These are phyloP conservation scores for Drosophila sechellia DNA, from an alignment of 1,140 invertebrate species.

Conservation along the genomic window DNA sequence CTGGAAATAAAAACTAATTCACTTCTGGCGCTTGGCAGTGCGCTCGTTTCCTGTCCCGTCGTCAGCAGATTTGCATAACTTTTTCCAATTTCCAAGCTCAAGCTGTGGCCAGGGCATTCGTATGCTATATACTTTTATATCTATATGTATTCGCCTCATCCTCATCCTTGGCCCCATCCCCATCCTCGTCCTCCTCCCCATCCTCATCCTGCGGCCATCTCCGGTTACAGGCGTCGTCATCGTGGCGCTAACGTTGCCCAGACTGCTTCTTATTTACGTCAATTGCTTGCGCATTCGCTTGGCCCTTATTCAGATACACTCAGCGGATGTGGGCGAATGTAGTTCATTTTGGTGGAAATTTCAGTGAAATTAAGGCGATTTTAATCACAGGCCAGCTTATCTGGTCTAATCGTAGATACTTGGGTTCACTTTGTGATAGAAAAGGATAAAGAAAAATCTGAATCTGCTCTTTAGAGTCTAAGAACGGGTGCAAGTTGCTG, in stretches of 20 bases:
- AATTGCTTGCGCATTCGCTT: constrained; percentile 74
- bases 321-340: neutral
- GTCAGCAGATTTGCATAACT: constrained; percentile 78
- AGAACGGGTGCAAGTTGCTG: too few species aligned
- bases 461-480: too few species aligned
- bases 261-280: constrained; percentile 75
- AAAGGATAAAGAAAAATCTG: too few species aligned
- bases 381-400: neutral
- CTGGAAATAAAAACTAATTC: constrained; percentile 73
- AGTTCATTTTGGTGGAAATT: neutral
- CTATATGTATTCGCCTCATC: constrained; percentile 22
- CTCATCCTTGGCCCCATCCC: constrained; percentile 10
- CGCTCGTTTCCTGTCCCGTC: constrained; percentile 71
- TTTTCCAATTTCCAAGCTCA: constrained; percentile 81
- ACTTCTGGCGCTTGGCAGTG: constrained; percentile 64
- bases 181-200: constrained; percentile 6
- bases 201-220: constrained; percentile 33
- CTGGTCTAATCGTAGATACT: too few species aligned
- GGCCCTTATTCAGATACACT: constrained; percentile 24
- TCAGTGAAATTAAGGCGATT: neutral
- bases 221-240: constrained; percentile 56
- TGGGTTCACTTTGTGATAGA: too few species aligned
- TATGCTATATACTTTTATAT: constrained; percentile 22
- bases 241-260: constrained; percentile 52
- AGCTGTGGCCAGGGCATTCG: constrained; percentile 75